A percentile compares a stretch with the other conserved stretches of the same genome.
These are phyloP conservation scores for Poecilia latipinna DNA, from an alignment of 2,113 vertebrate genomes.

Conservation along the genomic window DNA sequence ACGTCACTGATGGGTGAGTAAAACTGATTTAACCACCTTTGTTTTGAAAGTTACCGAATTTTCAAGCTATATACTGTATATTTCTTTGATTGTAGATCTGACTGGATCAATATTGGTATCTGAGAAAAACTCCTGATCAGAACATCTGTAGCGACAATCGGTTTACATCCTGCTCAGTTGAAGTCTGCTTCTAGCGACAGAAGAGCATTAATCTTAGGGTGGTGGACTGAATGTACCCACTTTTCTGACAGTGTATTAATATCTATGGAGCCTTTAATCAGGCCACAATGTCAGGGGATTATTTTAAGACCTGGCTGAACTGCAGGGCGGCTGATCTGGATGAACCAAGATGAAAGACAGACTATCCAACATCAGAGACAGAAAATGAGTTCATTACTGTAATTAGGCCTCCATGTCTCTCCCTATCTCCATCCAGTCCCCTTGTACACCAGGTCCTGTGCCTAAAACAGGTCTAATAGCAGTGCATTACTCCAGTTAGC, in stretches of 20 bases:
- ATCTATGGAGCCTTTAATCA: conserved; percentile 70
- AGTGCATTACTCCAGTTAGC: conserved; percentile 66
- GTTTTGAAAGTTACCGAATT: neutral
- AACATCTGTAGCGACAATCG: neutral
- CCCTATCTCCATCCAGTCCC: conserved; percentile 26
- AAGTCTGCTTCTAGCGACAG: conserved; percentile 31
- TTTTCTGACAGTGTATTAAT: conserved; percentile 63
- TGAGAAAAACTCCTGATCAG: neutral
- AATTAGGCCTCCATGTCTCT: conserved; percentile 70
- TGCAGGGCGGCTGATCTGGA: conserved; percentile 52
- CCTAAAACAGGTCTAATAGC: conserved; percentile 75
- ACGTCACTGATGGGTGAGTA: no score
- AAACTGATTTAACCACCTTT: neutral
- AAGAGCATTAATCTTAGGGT: conserved; percentile 43
- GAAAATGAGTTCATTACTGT: conserved; percentile 77
- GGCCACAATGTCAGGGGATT: conserved; percentile 75
- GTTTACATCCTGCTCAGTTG: conserved; percentile 8
- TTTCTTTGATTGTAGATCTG: neutral
- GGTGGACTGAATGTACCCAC: conserved; percentile 43
- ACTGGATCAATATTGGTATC: neutral
- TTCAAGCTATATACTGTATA: neutral
- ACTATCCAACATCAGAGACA: conserved; percentile 54
- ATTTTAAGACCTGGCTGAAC: conserved; percentile 74
- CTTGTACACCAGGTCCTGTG: conserved; percentile 54
- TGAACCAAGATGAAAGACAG: conserved; percentile 64